Conservation (phyloP, 2,888 invertebrate genomes). For the Hypena proboscidalis region DNA sequence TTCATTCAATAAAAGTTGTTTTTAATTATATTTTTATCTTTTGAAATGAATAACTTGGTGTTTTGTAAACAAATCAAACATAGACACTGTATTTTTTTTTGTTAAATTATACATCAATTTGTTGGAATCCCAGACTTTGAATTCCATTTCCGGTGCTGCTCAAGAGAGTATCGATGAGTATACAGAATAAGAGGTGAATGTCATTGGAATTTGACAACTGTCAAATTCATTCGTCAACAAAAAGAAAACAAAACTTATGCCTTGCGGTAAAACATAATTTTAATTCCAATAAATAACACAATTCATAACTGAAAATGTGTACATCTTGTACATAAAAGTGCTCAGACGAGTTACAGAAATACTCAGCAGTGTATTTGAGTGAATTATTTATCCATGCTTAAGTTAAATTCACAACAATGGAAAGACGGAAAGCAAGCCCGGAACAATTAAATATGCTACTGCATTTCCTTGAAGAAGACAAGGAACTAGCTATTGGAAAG, state of each 20-base stretch:
- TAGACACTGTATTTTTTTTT: no score
- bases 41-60: no score
- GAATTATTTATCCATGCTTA: conserved; percentile 1
- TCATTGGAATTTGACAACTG: neutral
- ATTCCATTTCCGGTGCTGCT: no score
- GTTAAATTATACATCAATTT: no score
- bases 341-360: neutral
- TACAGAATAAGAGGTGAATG: no score
- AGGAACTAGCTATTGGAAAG: conserved; percentile 66
- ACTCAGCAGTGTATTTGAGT: conserved; percentile 1
- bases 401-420: conserved; percentile 41
- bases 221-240: neutral
- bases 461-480: conserved; percentile 64
- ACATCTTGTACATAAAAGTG: conserved; percentile 2
- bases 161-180: no score
- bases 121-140: no score
- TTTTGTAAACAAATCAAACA: no score
- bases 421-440: conserved; percentile 65
- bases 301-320: conserved; percentile 22
- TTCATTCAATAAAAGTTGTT: no score
- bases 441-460: conserved; percentile 67
- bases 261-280: conserved; percentile 29
- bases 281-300: conserved; percentile 9
- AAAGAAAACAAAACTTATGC: conserved; percentile 29
- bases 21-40: no score